A percentile compares a stretch with the other conserved stretches of the same genome.
Conservation (phyloP, 2,113 vertebrate species). For the Ictalurus punctatus region DNA sequence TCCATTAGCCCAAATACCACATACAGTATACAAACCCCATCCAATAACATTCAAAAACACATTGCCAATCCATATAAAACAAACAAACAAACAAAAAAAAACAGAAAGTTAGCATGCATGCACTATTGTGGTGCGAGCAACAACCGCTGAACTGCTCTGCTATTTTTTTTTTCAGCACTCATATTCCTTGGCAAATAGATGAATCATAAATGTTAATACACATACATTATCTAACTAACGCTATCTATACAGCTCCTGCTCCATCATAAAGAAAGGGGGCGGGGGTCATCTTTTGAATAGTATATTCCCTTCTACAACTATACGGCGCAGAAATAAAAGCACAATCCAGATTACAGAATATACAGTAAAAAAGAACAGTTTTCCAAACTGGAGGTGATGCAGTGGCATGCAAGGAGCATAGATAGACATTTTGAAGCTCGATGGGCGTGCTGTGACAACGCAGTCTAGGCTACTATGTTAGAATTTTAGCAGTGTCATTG, state of each 20-base stretch:
- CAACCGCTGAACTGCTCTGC: conserved; percentile 39
- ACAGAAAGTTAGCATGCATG: conserved; percentile 65
- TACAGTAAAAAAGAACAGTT: conserved; percentile 54
- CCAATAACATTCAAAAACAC: conserved; percentile 51
- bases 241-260: conserved; percentile 49
- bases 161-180: conserved; percentile 27
- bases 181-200: conserved; percentile 47
- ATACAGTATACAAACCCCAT: conserved; percentile 35
- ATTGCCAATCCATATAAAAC: conserved; percentile 43
- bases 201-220: conserved; percentile 47
- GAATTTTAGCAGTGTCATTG: conserved; percentile 10
- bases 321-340: conserved; percentile 33
- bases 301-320: conserved; percentile 39
- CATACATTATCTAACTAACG: conserved; percentile 51
- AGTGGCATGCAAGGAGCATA: conserved; percentile 67
- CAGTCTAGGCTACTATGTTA: neutral
- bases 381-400: conserved; percentile 55
- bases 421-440: conserved; percentile 20
- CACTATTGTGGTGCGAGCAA: conserved; percentile 55
- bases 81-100: conserved; percentile 19
- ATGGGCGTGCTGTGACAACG: conserved; percentile 4
- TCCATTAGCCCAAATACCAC: conserved; percentile 29
- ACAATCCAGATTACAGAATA: conserved; percentile 53
- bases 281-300: conserved; percentile 26
- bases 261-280: conserved; percentile 43